phyloP scores from a whole-genome alignment of 2,797 vertebrate genomes.

The Clarias pachynema region DNA sequence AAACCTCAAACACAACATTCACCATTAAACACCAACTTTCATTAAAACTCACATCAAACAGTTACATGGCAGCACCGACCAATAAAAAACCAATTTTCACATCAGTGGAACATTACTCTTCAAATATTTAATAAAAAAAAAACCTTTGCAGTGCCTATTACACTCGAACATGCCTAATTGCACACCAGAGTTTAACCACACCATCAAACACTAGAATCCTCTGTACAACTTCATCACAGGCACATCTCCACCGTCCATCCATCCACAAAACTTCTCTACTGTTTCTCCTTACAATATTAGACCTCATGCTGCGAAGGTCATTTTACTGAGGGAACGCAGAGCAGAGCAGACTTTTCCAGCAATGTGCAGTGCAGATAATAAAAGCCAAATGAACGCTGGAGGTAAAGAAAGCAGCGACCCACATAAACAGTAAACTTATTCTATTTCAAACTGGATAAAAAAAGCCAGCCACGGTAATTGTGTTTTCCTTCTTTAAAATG shows the following conservation, averaged over 20 bases:
- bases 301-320: background rate
- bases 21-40: background rate
- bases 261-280: background rate
- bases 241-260: background rate
- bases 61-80: too few species aligned
- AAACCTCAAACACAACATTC: background rate
- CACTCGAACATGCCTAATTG: background rate
- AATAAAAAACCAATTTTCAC: too few species aligned
- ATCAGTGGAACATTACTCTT: too few species aligned
- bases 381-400: constrained; percentile 27
- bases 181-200: background rate
- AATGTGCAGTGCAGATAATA: constrained; percentile 8
- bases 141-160: background rate
- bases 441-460: constrained; percentile 14
- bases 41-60: background rate
- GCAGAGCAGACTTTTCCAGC: background rate
- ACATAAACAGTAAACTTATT: constrained; percentile 21
- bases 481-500: constrained; percentile 45
- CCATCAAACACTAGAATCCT: background rate
- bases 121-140: background rate
- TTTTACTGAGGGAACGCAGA: background rate
- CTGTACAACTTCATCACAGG: background rate
- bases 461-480: constrained; percentile 24
- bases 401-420: constrained; percentile 8
- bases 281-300: background rate